Conservation (phyloP, 2,113 vertebrate genomes). For the sheep (Ovis aries) region ARS-UI_Ramb_v3.0 NC_056055.1:85222501-85223000, state of each 20-base stretch:
- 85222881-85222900: slow-evolving; percentile 61
- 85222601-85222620: slow-evolving; percentile 69
- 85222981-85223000: neutral
- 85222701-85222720: slow-evolving; percentile 78
- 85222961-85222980: neutral
- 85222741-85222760: slow-evolving; percentile 80
- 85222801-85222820: slow-evolving; percentile 75
- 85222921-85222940: slow-evolving; percentile 17
- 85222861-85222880: slow-evolving; percentile 46
- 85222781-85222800: slow-evolving; percentile 73
- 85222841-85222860: slow-evolving; percentile 46
- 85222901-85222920: neutral
- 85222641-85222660: slow-evolving; percentile 61
- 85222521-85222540: slow-evolving; percentile 72
- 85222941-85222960: neutral
- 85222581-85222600: slow-evolving; percentile 69
- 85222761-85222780: slow-evolving; percentile 82
- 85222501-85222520: slow-evolving; percentile 70
- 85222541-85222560: slow-evolving; percentile 74
- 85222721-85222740: slow-evolving; percentile 83
- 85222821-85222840: slow-evolving; percentile 73
- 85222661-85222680: slow-evolving; percentile 45
- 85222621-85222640: slow-evolving; percentile 45
- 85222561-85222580: slow-evolving; percentile 77
- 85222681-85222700: slow-evolving; percentile 71